Evolutionary conservation across 1,140 invertebrate genomes (phyloP), one percentile per base, ranked within the genome.

Genomic region (Probaryconus sp.): DNA sequence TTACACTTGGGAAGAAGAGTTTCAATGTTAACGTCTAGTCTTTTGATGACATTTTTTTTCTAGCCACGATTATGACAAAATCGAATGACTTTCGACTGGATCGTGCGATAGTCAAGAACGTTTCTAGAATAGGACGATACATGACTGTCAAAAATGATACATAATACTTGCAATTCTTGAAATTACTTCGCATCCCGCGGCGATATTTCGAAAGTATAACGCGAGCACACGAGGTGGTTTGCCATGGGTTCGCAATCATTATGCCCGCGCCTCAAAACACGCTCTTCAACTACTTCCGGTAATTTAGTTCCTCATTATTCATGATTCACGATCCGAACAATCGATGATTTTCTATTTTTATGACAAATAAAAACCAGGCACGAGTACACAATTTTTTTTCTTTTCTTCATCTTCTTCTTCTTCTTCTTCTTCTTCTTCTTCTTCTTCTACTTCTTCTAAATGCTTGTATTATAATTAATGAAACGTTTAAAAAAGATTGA

Each of bases 131-230:
- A 14, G 1, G 45, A 61, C 53, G 63, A 73, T 68, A 43, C 63
- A 63, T 50, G 43, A 6, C 30, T n/a, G 20, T 42, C 43, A 67
- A 68, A 74, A 74, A 68, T 74, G 71, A 68, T 74, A 63, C 61
- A 56, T 64, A 26, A 35, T 24, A 11, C 31, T 30, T 14, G 43
- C 16, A 64, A 68, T 74, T 74, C 63, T 61, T 48, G 18, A 63
- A 56, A 73, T 73, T 73, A 35, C 63, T 63, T 60, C 43, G 40
- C 56, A 40, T 31, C 70, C 63, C 42, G 63, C 31, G 70, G 70
- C 70, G 37, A 56, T 67, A 56, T 74, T 68, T 74, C 58, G 71
- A 68, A 74, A 74, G 56, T 74, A 74, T 74, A 74, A 74, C 63
- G 68, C 70, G 70, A 67, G 47, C 70, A 56, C 26, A 60, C n/a